Percentiles rank a stretch among this genome's conserved stretches.
Conservation (phyloP, 1,140 invertebrate species). For the Lasioglossum baleicum region DNA sequence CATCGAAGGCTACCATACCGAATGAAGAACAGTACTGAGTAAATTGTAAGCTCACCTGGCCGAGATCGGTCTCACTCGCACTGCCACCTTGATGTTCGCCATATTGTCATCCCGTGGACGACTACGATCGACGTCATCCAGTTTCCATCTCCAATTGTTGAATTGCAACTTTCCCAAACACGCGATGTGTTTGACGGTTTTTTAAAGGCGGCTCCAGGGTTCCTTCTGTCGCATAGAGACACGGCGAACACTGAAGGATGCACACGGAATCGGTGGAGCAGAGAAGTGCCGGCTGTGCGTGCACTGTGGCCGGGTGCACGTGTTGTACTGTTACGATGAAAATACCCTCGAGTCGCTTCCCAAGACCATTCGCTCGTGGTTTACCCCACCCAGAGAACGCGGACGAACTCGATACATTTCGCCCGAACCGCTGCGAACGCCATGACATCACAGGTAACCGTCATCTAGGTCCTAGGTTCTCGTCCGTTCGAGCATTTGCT, state of each 20-base stretch:
- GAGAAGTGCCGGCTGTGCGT: slow-evolving; percentile 49
- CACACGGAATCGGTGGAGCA: slow-evolving; percentile 18
- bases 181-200: too few species aligned
- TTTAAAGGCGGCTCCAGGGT: neutral
- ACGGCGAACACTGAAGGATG: slow-evolving; percentile 3
- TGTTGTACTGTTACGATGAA: slow-evolving; percentile 75
- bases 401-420: slow-evolving; percentile 43
- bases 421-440: slow-evolving; percentile 15
- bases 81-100: slow-evolving; percentile 82
- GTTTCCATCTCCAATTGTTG: neutral
- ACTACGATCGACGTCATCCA: slow-evolving; percentile 39
- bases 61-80: slow-evolving; percentile 80
- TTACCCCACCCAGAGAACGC: slow-evolving; percentile 65
- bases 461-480: neutral
- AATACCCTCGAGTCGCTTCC: slow-evolving; percentile 71
- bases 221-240: neutral
- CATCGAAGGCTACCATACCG: too few species aligned
- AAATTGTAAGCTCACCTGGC: slow-evolving; percentile 75
- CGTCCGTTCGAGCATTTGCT: neutral
- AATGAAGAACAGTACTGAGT: too few species aligned
- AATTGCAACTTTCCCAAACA: too few species aligned
- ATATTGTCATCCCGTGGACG: slow-evolving; percentile 69
- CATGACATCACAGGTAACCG: neutral
- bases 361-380: slow-evolving; percentile 63
- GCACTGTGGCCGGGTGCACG: slow-evolving; percentile 66